Evolutionary conservation across 2,888 invertebrate species (phyloP).

Genomic region (Thalpophila matura): DNA sequence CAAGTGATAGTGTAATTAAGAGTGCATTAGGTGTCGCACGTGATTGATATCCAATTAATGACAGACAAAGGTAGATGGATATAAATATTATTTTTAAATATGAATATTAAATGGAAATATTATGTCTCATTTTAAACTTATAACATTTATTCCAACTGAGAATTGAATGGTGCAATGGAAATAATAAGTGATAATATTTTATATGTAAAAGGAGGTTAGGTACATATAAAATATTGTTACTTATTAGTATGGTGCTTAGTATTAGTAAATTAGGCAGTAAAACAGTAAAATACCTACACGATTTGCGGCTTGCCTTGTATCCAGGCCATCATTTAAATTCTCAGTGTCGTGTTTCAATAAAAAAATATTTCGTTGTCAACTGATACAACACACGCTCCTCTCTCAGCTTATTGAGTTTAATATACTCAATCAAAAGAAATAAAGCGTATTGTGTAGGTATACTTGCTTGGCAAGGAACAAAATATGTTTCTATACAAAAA

Average conservation of each 20-base stretch:
- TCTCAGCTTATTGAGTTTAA: constrained; percentile 3
- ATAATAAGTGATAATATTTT: too few species aligned
- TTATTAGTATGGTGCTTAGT: too few species aligned
- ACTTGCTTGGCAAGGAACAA: neutral
- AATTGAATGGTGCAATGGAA: too few species aligned
- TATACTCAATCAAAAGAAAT: constrained; percentile 8
- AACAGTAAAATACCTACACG: too few species aligned
- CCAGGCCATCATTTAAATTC: neutral
- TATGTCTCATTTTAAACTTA: too few species aligned
- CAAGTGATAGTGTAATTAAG: constrained; percentile 33
- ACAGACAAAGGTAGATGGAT: constrained; percentile 16
- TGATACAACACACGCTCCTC: neutral
- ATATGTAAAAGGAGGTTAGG: too few species aligned
- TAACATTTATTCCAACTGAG: too few species aligned
- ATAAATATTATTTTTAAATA: too few species aligned
- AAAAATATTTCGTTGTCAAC: constrained; percentile 18
- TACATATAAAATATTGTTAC: too few species aligned
- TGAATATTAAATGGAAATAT: too few species aligned
- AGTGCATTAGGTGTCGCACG: neutral
- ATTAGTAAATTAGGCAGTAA: too few species aligned
- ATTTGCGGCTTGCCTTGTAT: neutral
- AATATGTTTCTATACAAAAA: neutral
- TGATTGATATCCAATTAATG: constrained; percentile 20
- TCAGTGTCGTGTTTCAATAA: neutral
- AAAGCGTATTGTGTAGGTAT: neutral